A percentile compares a stretch with the other conserved stretches of the same genome.
These are phyloP conservation scores for Thalpophila matura DNA, from an alignment of 2,888 invertebrate genomes.

Conservation along the genomic window DNA sequence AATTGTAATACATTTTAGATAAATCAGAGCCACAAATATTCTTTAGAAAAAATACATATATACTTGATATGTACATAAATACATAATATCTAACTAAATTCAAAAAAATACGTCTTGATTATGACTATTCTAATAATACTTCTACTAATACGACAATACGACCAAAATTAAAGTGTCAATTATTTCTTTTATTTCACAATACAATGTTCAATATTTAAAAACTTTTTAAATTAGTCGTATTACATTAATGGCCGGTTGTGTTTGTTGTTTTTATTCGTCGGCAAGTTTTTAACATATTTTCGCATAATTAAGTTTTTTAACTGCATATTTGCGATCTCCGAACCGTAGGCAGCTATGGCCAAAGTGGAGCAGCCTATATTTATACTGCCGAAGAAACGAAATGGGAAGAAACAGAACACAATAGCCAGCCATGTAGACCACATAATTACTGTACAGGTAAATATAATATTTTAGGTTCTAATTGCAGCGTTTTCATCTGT, in stretches of 20 bases:
- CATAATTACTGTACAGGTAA: conserved; percentile 91
- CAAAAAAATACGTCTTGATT: too few relatives aligned
- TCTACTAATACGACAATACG: too few relatives aligned
- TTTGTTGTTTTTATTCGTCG: conserved; percentile 57
- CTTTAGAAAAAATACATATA: too few relatives aligned
- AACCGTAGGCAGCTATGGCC: conserved; percentile 72
- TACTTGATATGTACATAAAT: too few relatives aligned
- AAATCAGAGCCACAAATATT: too few relatives aligned
- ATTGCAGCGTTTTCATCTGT: conserved; percentile 9
- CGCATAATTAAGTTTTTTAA: conserved; percentile 9
- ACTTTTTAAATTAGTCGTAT: conserved; percentile 35
- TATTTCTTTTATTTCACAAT: background rate
- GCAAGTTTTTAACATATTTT: conserved; percentile 31
- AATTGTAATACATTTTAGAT: too few relatives aligned
- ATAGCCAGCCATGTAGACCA: conserved; percentile 91
- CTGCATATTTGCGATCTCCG: conserved; percentile 3
- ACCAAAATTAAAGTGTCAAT: conserved; percentile 28
- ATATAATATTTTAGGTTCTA: conserved; percentile 39
- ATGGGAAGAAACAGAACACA: conserved; percentile 88
- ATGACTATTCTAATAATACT: too few relatives aligned
- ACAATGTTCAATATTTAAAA: background rate
- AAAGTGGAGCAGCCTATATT: conserved; percentile 89
- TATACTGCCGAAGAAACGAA: conserved; percentile 91
- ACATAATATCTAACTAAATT: too few relatives aligned
- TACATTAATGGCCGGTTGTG: conserved; percentile 51